These are phyloP conservation scores for Chiloscyllium punctatum DNA, from an alignment of 2,797 vertebrate species.

Conservation along the genomic window DNA sequence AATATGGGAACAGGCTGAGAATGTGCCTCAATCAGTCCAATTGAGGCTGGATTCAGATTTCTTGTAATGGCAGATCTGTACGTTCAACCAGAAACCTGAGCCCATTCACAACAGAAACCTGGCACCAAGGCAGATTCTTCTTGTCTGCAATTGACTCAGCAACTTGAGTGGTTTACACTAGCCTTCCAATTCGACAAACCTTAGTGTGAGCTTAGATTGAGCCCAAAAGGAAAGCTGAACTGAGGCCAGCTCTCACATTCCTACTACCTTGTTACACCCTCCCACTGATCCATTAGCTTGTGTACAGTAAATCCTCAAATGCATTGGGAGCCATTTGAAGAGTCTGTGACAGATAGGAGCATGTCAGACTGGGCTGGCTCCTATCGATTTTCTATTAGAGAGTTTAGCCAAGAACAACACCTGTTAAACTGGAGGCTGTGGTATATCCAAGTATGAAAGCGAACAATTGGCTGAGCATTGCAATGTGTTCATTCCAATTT, in stretches of 20 bases:
- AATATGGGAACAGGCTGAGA: not conserved
- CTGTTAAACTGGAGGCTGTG: not conserved
- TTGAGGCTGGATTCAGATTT: not conserved
- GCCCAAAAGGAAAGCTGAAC: constrained; percentile 4
- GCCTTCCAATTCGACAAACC: constrained; percentile 15
- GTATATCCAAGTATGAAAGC: not conserved
- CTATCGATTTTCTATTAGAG: not conserved
- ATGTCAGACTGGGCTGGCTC: not conserved
- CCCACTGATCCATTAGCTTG: constrained; percentile 26
- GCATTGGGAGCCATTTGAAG: not conserved
- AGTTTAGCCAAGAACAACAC: constrained; percentile 23
- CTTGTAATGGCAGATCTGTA: constrained; percentile 25
- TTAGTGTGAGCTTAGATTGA: not conserved
- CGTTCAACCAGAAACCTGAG: constrained; percentile 26
- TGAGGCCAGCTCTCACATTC: constrained; percentile 21
- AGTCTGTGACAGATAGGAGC: not conserved
- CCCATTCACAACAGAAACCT: not conserved
- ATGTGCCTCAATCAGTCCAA: not conserved
- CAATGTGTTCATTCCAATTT: not conserved
- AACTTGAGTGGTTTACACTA: not conserved
- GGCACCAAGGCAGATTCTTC: constrained; percentile 1
- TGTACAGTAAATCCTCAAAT: constrained; percentile 10
- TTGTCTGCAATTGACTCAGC: constrained; percentile 23
- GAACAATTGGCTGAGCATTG: not conserved
- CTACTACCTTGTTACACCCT: constrained; percentile 27